A percentile compares a stretch with the other conserved stretches of the same genome.
Conservation (phyloP, 37 sponge, comb jelly and placozoan genomes). For the Beroe forskalii region DNA sequence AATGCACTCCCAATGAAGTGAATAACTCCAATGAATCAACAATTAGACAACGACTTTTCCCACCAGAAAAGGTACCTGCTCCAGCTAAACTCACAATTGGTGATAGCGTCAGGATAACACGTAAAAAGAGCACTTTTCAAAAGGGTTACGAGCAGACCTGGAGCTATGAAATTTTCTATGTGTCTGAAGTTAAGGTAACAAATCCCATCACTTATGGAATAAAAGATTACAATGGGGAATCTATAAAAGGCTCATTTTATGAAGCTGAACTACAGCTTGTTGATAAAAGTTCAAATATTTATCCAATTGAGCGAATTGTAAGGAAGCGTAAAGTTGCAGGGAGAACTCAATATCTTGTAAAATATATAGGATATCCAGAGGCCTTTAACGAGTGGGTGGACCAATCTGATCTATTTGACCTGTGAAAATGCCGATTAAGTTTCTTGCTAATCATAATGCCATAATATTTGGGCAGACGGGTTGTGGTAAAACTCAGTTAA, state of each 20-base stretch:
- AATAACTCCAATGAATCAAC: not conserved
- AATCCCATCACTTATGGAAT: not conserved
- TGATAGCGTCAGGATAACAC: slow-evolving; percentile 14
- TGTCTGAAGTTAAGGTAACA: not conserved
- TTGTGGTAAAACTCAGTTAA: slow-evolving; percentile 3
- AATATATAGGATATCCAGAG: slow-evolving; percentile 17
- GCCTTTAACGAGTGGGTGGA: slow-evolving; percentile 10
- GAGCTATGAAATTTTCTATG: slow-evolving; percentile 12
- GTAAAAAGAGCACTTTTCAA: slow-evolving; percentile 15
- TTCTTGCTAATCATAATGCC: slow-evolving; percentile 19
- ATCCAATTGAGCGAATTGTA: not conserved
- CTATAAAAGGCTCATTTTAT: slow-evolving; percentile 5
- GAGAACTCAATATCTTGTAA: not conserved
- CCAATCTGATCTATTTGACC: not conserved
- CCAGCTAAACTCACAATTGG: slow-evolving; percentile 30
- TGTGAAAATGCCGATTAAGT: slow-evolving; percentile 5
- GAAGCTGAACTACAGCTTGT: not conserved
- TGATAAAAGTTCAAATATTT: not conserved
- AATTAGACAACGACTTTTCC: not conserved
- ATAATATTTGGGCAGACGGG: slow-evolving; percentile 10
- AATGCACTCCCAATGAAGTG: not conserved
- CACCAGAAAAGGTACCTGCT: not conserved
- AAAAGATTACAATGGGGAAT: not conserved
- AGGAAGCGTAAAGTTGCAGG: not conserved
- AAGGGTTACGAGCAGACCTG: slow-evolving; percentile 40